Evolutionary conservation across 2,797 vertebrate species (phyloP), one percentile per base, ranked within the genome.

Genomic region (Coccyzus lansbergi): DNA sequence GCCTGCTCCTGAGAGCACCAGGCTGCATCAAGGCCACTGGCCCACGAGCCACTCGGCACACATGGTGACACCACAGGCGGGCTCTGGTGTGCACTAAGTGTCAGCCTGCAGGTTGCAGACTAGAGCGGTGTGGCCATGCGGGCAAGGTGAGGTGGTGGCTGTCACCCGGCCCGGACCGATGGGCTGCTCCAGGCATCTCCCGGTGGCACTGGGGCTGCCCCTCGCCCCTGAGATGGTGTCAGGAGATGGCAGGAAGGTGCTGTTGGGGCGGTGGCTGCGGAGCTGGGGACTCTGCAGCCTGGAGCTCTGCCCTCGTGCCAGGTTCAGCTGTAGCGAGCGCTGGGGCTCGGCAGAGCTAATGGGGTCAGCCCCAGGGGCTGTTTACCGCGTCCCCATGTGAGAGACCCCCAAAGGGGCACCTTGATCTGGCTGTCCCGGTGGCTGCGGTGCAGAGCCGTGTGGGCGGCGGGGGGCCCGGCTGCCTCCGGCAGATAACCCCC

Each of bases 381-480:
- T 22, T 89, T 83, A 28, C 74, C 70, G 68, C 18, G 4, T 72
- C 64, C 90, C 94, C 55, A 1, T 31, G 20, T 46, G 1, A n/a
- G 69, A 77, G 91, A 83, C 93, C 91, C 95, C 95, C 79, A 7
- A 52, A 77, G 1, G 31, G 85, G 33, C 3, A 6, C 92, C 95
- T 94, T 95, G 90, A 92, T 91, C 56, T 8, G 33, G 3, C 33
- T 14, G 88, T 88, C 72, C 88, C 72, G 8, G 72, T 59, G 76
- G 88, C 79, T 59, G 90, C 5, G 74, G 85, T 14, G 5, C 7
- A 1, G 86, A 77, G 77, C 17, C 33, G 68, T 16, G 46, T 4
- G 63, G 92, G 91, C 82, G 1, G 95, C 1, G 82, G 93, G 95
- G 94, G 93, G 76, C 90, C 90, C 4, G 79, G 92, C 94, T 95